These are phyloP conservation scores for Eulithis prunata DNA, from an alignment of 2,888 invertebrate species.

Conservation along the genomic window DNA sequence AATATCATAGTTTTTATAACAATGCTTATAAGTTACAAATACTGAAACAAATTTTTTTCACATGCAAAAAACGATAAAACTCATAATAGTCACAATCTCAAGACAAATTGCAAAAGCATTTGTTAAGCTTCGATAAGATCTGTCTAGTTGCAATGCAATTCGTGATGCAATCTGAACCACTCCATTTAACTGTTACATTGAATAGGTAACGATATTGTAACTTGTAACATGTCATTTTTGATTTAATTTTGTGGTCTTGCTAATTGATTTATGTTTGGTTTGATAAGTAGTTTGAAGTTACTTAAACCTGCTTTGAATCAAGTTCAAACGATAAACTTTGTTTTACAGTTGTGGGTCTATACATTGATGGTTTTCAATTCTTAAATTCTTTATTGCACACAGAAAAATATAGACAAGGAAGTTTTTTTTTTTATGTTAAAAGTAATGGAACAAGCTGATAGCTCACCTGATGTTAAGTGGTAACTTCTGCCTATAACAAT, in stretches of 20 bases:
- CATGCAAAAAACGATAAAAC: not conserved
- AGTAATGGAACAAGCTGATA: no score
- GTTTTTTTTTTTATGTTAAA: no score
- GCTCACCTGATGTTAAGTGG: no score
- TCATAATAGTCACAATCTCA: conserved; percentile 10
- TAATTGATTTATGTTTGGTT: conserved; percentile 6
- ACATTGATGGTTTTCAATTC: no score
- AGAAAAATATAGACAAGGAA: no score
- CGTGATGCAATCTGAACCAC: conserved; percentile 21
- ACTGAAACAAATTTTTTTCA: not conserved
- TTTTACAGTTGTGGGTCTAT: no score
- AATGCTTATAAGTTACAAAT: no score
- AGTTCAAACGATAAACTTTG: no score
- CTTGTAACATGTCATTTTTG: conserved; percentile 10
- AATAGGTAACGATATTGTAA: conserved; percentile 12
- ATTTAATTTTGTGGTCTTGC: conserved; percentile 8
- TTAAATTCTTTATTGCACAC: no score
- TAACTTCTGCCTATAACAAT: no score
- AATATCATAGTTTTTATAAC: no score
- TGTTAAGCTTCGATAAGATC: conserved; percentile 29
- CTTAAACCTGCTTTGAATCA: no score
- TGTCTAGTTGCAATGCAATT: conserved; percentile 19
- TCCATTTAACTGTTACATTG: conserved; percentile 12
- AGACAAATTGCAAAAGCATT: conserved; percentile 29
- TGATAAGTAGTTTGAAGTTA: conserved; percentile 2